Base-by-base conservation (phyloP, 2,113 vertebrate genomes). In the Cebidichthys violaceus region DNA sequence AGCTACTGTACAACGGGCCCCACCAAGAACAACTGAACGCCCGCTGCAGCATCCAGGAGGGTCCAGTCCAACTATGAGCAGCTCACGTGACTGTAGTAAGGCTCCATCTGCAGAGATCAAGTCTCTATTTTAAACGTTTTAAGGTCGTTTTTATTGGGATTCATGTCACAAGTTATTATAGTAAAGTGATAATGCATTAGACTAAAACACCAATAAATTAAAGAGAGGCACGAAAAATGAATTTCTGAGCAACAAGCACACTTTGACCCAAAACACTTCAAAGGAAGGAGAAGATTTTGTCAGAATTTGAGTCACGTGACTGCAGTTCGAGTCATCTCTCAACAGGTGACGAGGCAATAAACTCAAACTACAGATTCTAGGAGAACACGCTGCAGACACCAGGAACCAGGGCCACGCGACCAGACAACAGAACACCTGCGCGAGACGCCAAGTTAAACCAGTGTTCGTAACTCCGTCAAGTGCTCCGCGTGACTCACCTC, bases 401-500 rank as follows among this genome's bases (percentile, higher is more conserved):
- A 35, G 62, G 43, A 47, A 88, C 77, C 64, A 33, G 66, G 50
- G 35, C 64, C 80, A 76, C 75, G 17, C 31, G 27, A 13, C 33
- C 4, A 17, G 20, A 81, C 35, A 85, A 79, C 70, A 62, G 61
- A 75, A 69, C 75, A 82, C 77, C 64, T 85, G 81, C 31, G 35
- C 13, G 20, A 59, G 6, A 59, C 45, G 29, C 24, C 1, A 27
- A 66, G 39, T 76, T 57, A 3, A 59, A 2, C 13, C 57, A 55
- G 8, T 50, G 14, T 57, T 14, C 13, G 14, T 33, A 4, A 14
- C 6, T 35, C 31, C 1, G 4, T 43, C 24, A 17, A 9, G 2
- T 14, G 10, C 64, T 37, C 20, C 31, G 24, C 27, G 31, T 24
- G 20, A 35, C 61, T 95, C 95, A 99, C 97, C 97, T 99, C 96